phyloP scores from a whole-genome alignment of 2,113 vertebrate species.

The Taxidea taxus region DNA sequence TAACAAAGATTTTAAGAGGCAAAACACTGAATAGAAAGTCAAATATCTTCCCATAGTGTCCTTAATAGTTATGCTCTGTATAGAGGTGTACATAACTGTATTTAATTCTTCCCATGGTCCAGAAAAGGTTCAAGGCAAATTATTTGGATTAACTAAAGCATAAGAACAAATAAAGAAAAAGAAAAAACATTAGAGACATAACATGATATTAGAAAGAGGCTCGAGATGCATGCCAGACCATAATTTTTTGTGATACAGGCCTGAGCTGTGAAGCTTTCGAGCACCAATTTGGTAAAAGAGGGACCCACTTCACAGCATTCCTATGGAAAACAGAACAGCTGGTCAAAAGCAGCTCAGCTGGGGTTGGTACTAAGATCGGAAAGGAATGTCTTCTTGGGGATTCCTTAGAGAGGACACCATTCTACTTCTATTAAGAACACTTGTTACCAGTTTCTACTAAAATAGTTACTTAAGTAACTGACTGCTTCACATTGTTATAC shows the following conservation, averaged over 20 bases:
- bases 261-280: not conserved
- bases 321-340: not conserved
- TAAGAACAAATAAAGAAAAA: not conserved
- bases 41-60: not conserved
- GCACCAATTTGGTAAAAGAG: not conserved
- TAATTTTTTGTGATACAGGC: not conserved
- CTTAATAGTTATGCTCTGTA: not conserved
- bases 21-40: slow-evolving; percentile 5
- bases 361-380: not conserved
- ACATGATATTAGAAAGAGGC: not conserved
- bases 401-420: not conserved
- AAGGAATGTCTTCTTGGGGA: slow-evolving; percentile 1
- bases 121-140: not conserved
- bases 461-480: not conserved
- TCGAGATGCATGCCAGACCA: not conserved
- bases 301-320: not conserved
- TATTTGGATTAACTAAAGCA: not conserved
- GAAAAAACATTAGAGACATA: not conserved
- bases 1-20: slow-evolving; percentile 35
- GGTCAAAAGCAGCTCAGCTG: not conserved
- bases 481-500: not conserved
- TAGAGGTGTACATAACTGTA: not conserved
- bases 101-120: not conserved
- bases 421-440: not conserved
- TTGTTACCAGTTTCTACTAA: not conserved